Evolutionary conservation across 2,888 invertebrate genomes (phyloP), one percentile per base, ranked within the genome.

Genomic region (Trichopria drosophilae): DNA sequence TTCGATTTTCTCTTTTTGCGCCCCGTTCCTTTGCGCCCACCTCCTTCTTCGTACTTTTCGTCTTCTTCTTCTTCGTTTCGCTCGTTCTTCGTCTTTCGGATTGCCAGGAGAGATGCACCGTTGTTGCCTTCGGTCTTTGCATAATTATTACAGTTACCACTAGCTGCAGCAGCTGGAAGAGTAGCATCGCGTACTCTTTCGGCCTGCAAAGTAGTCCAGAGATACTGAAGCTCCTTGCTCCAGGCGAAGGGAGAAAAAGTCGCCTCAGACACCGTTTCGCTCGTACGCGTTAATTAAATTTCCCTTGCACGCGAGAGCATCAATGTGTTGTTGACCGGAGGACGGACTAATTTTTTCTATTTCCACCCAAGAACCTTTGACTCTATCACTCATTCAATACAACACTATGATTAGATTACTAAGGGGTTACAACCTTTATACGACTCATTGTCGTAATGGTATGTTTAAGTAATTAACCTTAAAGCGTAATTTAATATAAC

Each of bases 111-210:
- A 60, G 60, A 68, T 68, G 62, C 67, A 65, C 66, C 68, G 67
- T 66, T 67, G 62, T 61, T 16, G 22, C 63, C 61, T 63, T 63
- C 64, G 62, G 65, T 63, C 65, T 71, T 72, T 70, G 68, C 72
- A 71, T 72, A 72, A 72, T 72, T 68, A 71, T 73, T 68, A 67
- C 68, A 66, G 64, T 67, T 66, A 67, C 64, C 62, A 56, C 61
- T 59, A 59, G 60, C 58, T 65, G 62, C 62, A 64, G 66, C 63
- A 54, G 57, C 42, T 6, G 28, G 7, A 31, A 40, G 45, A 28
- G 59, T 53, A 63, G 65, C 62, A 64, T 65, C 64, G 58, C 58
- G 59, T 57, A 37, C 34, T 31, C 34, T 16, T 10, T 37, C 22
- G 34, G n/a, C n/a, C 10, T 36, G 20, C 18, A n/a, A 16, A 31